Conservation (phyloP, 2,888 invertebrate species). For the Parnassius orleans region DNA sequence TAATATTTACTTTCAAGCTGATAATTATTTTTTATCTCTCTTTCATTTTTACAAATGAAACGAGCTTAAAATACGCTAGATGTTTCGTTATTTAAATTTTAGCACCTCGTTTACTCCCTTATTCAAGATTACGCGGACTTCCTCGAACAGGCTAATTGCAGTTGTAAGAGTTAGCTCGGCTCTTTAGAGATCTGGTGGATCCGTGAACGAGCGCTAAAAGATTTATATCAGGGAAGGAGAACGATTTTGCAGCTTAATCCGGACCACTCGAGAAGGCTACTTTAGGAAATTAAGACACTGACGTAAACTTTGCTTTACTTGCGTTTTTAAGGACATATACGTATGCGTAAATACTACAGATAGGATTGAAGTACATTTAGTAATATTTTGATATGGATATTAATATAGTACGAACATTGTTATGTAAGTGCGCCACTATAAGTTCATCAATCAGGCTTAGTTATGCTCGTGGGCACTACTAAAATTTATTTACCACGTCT, state of each 20-base stretch:
- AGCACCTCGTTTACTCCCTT: slow-evolving; percentile 56
- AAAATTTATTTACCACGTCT: too few species aligned
- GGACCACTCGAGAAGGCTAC: slow-evolving; percentile 33
- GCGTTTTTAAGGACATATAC: not conserved
- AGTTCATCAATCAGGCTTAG: too few species aligned
- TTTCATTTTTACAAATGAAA: slow-evolving; percentile 25
- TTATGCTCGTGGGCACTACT: too few species aligned
- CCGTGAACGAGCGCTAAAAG: slow-evolving; percentile 75
- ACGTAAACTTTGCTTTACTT: slow-evolving; percentile 28
- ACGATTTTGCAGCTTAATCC: slow-evolving; percentile 55
- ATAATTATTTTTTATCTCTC: not conserved
- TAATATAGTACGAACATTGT: too few species aligned
- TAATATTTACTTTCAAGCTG: too few species aligned
- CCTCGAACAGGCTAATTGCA: slow-evolving; percentile 70
- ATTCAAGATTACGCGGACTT: slow-evolving; percentile 63
- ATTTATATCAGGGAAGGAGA: slow-evolving; percentile 70
- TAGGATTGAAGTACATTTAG: too few species aligned
- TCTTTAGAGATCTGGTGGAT: slow-evolving; percentile 59
- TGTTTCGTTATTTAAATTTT: slow-evolving; percentile 41
- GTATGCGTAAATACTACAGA: too few species aligned
- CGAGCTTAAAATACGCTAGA: slow-evolving; percentile 33
- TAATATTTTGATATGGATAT: too few species aligned
- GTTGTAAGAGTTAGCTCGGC: slow-evolving; percentile 68
- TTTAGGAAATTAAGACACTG: slow-evolving; percentile 72
- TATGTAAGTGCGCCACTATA: too few species aligned